Base-by-base conservation (phyloP, 1,140 invertebrate genomes). In the Amyelois transitella region DNA sequence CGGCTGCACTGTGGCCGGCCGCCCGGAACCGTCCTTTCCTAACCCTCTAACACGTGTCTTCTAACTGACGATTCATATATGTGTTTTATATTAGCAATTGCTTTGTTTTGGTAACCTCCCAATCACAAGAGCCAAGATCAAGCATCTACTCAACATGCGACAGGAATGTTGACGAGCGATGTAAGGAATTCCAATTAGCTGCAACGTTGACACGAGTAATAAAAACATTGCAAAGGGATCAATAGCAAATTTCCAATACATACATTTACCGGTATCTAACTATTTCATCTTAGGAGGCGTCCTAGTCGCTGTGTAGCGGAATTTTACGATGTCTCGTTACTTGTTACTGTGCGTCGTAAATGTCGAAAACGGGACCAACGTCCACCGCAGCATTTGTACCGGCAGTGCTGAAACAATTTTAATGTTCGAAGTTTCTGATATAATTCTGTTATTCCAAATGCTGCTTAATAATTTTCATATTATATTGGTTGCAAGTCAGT, bases 1-100 rank as follows among this genome's bases (percentile, higher is more conserved):
- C 60, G 53, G 58, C 53, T 59, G 55, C 62, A 50, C 52, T 43
- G 55, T 58, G 68, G 56, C 32, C 64, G 60, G 51, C 55, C 43
- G 58, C 43, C 63, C 61, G 66, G 66, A 77, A 78, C 77, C 55
- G n/a, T 4, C 32, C 8, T 1, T 8, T 25, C 24, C 58, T 56
- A 64, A 58, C 66, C 55, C 59, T 54, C 61, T 56, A 56, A 49
- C 38, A 51, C 21, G 14, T 18, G 32, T 47, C 47, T 47, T 55
- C 22, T 18, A 45, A 32, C 12, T 8, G 10, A 47, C 7, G 18
- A 20, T 21, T 8, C n/a, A n/a, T 10, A 12, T 6, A 14, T 28
- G 32, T 38, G 17, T 8, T 14, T 38, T 38, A 10, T 32, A 32
- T 32, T 1, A 12, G 7, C 2, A 10, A 10, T 10, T 32, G 10